A percentile compares a stretch with the other conserved stretches of the same genome.
Evolutionary conservation across 2,888 invertebrate species (phyloP).

Genomic region (Lepidocyrtinus sp.): DNA sequence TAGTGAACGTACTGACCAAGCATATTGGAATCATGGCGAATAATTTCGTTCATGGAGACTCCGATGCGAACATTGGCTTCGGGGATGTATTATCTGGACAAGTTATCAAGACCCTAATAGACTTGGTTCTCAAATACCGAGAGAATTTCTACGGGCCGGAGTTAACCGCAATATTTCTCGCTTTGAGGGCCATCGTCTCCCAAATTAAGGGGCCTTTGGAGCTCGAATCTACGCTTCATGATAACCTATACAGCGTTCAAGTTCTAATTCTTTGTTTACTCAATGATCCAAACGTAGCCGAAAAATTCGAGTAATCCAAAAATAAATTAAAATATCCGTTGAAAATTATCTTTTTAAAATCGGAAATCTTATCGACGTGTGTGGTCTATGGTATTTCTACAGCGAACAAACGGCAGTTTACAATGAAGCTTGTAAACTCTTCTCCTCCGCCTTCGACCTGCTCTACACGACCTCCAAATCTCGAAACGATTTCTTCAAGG

Average conservation of each 20-base stretch:
- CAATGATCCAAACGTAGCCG: slow-evolving; percentile 10
- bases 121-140: slow-evolving; percentile 28
- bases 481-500: slow-evolving; percentile 37
- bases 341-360: no score
- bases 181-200: slow-evolving; percentile 28
- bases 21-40: slow-evolving; percentile 39
- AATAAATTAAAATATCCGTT: slow-evolving; percentile 25
- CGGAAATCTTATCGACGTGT: no score
- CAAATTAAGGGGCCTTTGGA: neutral
- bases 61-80: slow-evolving; percentile 36
- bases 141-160: slow-evolving; percentile 16
- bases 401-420: slow-evolving; percentile 11
- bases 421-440: slow-evolving; percentile 40
- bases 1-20: slow-evolving; percentile 22
- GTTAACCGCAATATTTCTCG: slow-evolving; percentile 34
- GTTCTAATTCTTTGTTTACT: slow-evolving; percentile 37
- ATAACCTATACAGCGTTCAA: slow-evolving; percentile 30
- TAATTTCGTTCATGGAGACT: slow-evolving; percentile 24
- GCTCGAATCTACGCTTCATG: slow-evolving; percentile 7
- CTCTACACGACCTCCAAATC: slow-evolving; percentile 26
- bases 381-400: no score
- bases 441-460: slow-evolving; percentile 33
- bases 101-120: slow-evolving; percentile 21
- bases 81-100: no score
- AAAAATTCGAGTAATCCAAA: neutral